phyloP scores from a whole-genome alignment of 2,113 vertebrate species.

The Puntigrus tetrazona region DNA sequence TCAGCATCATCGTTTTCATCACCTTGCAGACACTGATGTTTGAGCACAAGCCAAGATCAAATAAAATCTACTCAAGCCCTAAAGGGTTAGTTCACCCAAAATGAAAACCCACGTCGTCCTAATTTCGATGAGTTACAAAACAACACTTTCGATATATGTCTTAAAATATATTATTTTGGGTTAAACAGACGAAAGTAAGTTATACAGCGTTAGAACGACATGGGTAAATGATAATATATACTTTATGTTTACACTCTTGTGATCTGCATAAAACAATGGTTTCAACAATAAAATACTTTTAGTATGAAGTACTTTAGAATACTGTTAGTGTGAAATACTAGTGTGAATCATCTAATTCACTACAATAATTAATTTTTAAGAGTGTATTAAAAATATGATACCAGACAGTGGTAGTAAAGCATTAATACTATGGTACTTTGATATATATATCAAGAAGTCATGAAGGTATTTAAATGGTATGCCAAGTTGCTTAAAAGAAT shows the following conservation, averaged over 20 bases:
- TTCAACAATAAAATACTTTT: too few species aligned
- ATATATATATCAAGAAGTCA: neutral
- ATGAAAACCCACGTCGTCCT: neutral
- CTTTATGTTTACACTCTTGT: neutral
- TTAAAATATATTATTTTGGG: neutral
- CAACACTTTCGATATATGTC: too few species aligned
- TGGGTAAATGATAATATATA: neutral
- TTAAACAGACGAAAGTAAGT: neutral
- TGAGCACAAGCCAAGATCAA: neutral
- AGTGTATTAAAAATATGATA: too few species aligned
- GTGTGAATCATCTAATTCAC: neutral
- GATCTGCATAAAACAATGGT: too few species aligned
- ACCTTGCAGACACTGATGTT: neutral
- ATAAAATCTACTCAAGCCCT: neutral
- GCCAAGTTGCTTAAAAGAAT: neutral
- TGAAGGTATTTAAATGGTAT: neutral
- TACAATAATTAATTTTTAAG: neutral
- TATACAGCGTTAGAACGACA: neutral
- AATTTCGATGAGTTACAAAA: neutral
- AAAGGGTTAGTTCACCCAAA: neutral
- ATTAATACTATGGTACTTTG: neutral
- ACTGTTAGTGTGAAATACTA: neutral
- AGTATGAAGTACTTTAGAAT: too few species aligned
- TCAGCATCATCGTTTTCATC: slow-evolving; percentile 16
- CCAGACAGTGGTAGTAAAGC: too few species aligned